Conservation (phyloP, 2,888 invertebrate genomes). For the Noctuana brunneofusca region DNA sequence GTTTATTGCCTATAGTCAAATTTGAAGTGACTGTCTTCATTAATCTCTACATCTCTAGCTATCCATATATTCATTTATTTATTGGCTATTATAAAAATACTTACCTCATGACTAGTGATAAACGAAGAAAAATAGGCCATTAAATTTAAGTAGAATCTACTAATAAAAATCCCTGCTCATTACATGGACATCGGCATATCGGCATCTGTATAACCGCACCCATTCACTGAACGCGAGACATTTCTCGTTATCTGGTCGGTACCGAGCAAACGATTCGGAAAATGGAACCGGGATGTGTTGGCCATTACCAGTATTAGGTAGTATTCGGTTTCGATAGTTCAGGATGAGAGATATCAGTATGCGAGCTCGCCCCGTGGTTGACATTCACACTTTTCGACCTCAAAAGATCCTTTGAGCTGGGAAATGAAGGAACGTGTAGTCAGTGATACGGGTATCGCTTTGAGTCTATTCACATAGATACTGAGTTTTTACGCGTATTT, state of each 20-base stretch:
- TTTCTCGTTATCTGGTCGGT: conserved; percentile 62
- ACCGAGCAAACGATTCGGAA: conserved; percentile 76
- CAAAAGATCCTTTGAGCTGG: conserved; percentile 28
- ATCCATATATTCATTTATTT: too few species aligned
- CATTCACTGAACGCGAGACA: too few species aligned
- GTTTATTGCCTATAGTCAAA: too few species aligned
- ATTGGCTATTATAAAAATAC: too few species aligned
- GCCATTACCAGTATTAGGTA: conserved; percentile 76
- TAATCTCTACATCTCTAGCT: too few species aligned
- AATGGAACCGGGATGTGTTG: conserved; percentile 65
- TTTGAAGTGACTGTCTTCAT: too few species aligned
- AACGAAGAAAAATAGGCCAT: too few species aligned
- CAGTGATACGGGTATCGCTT: not conserved
- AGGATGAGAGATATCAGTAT: conserved; percentile 4
- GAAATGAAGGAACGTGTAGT: conserved; percentile 1
- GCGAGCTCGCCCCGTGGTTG: conserved; percentile 11
- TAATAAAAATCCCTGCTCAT: too few species aligned
- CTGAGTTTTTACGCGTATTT: not conserved
- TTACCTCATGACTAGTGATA: too few species aligned
- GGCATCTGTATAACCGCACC: too few species aligned
- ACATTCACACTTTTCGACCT: conserved; percentile 35
- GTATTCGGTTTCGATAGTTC: conserved; percentile 35
- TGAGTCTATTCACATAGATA: not conserved
- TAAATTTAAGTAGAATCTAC: too few species aligned
- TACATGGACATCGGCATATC: too few species aligned